Base-by-base conservation (phyloP, 2,888 invertebrate species). In the Mylabris sibirica region DNA sequence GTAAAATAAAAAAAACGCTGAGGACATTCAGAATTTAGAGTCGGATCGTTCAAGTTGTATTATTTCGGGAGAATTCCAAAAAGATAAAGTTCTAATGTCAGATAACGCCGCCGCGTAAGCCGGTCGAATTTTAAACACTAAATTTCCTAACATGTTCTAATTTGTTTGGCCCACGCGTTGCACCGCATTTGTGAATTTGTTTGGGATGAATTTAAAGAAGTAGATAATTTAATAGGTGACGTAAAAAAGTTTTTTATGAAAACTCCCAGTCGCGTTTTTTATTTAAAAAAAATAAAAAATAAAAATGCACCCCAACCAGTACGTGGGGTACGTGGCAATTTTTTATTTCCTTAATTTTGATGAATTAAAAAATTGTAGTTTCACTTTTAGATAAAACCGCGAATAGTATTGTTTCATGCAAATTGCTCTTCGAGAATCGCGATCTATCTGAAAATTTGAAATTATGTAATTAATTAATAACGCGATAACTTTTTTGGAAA, bases 101-200 rank as follows among this genome's bases (percentile, higher is more conserved):
- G 59, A 64, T 59, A 41, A n/a, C n/a, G n/a, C n/a, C 14, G 57
- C 64, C 8, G n/a, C 35, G 1, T 53, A 64, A 14, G 20, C 38
- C 2, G 35, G 59, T n/a, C 14, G 20, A 20, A 22, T 49, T 38
- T 26, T 44, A 2, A 14, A 1, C 20, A 5, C 41, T 14, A 22
- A 38, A 12, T 59, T 57, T 57, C 59, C 59, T 1, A 59, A 35
- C 8, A 20, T 57, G 22, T 20, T 64, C 2, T 64, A 6, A 59
- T 59, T 35, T 64, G 64, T 64, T 24, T 57, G 2, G 35, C 57
- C 17, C 64, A 64, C 26, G 34, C n/a, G 12, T 49, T 64, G 30
- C 30, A 64, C 22, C 34, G 64, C 0, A 53, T 63, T 49, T 64
- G 53, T 30, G 64, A 63, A n/a, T 53, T 64, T 17, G 57, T 63